Conservation (phyloP, 2,797 vertebrate genomes). For the Tachyglossus aculeatus region DNA sequence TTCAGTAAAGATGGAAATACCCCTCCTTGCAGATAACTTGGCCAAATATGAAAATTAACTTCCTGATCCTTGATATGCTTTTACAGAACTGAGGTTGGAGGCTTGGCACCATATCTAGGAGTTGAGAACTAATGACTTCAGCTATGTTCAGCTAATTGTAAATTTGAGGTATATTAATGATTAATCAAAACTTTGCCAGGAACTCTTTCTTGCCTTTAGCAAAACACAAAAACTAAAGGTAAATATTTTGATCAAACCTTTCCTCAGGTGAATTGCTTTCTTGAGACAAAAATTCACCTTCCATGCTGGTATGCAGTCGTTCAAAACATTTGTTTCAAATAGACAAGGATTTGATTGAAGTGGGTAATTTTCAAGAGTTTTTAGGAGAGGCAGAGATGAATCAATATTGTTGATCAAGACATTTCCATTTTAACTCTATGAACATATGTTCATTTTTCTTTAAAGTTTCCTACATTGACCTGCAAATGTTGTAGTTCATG, state of each 20-base stretch:
- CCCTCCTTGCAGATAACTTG: not conserved
- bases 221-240: conserved; percentile 37
- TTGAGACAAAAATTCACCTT: too few species aligned
- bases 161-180: too few species aligned
- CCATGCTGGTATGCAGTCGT: conserved; percentile 17
- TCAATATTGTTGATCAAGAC: too few species aligned
- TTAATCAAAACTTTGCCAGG: conserved; percentile 32
- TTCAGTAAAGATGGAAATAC: not conserved
- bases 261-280: conserved; percentile 35
- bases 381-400: too few species aligned
- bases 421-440: conserved; percentile 18
- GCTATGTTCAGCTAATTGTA: too few species aligned
- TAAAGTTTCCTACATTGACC: conserved; percentile 6
- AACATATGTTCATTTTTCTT: too few species aligned
- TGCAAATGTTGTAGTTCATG: not conserved
- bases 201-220: conserved; percentile 2
- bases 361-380: conserved; percentile 19
- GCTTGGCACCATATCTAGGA: too few species aligned
- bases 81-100: not conserved
- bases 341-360: conserved; percentile 19
- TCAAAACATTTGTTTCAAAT: conserved; percentile 49
- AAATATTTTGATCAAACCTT: conserved; percentile 42
- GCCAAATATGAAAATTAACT: not conserved
- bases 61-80: too few species aligned
- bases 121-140: too few species aligned